Percentiles rank a stretch among this genome's conserved stretches.
Conservation (phyloP, 37 sponge, comb jelly and placozoan genomes). For the Axinella damicornis region DNA sequence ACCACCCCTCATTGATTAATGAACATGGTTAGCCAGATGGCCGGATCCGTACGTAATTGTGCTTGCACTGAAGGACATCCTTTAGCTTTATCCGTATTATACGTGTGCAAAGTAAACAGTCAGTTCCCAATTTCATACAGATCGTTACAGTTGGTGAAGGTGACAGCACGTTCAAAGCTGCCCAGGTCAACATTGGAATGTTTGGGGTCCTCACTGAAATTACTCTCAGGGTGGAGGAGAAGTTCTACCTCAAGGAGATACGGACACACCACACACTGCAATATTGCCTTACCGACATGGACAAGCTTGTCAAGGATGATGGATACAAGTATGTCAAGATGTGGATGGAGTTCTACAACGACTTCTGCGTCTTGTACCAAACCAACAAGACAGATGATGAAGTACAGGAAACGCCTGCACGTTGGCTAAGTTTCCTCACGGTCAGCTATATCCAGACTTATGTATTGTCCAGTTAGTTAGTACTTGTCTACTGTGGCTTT, state of each 20-base stretch:
- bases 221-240: slow-evolving; percentile 43
- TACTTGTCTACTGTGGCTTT: no score
- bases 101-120: no score
- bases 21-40: no score
- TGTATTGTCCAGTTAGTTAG: no score
- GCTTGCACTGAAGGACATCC: no score
- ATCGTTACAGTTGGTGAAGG: slow-evolving; percentile 22
- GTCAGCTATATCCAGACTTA: no score
- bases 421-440: slow-evolving; percentile 15
- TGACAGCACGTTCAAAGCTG: slow-evolving; percentile 43
- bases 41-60: no score
- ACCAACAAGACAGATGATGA: slow-evolving; percentile 32
- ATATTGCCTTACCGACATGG: slow-evolving; percentile 48
- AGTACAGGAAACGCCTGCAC: neutral
- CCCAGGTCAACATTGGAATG: slow-evolving; percentile 69
- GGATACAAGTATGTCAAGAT: slow-evolving; percentile 53
- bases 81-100: no score
- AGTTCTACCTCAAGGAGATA: slow-evolving; percentile 47
- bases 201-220: slow-evolving; percentile 56
- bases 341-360: slow-evolving; percentile 69
- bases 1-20: no score
- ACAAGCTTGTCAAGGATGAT: slow-evolving; percentile 19
- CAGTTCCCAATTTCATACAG: no score
- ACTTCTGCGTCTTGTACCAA: slow-evolving; percentile 57
- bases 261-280: slow-evolving; percentile 46